phyloP scores from a whole-genome alignment of 2,888 invertebrate species.

The Drosophila limbata region DNA sequence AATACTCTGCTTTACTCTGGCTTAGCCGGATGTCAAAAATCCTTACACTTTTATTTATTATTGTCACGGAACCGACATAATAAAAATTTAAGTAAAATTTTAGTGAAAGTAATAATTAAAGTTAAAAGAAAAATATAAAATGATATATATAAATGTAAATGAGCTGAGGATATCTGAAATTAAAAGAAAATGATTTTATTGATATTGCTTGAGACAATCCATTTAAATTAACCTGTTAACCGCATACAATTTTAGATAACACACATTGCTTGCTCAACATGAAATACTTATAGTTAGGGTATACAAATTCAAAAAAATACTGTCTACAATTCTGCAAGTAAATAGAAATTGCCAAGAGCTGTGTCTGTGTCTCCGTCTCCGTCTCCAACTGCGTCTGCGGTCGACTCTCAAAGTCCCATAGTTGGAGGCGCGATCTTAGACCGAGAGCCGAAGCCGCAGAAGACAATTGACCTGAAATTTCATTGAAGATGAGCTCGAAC shows the following conservation, averaged over 20 bases:
- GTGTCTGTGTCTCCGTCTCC: slow-evolving; percentile 20
- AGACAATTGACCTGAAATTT: slow-evolving; percentile 81
- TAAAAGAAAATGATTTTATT: too few species aligned
- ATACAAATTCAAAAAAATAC: slow-evolving; percentile 20
- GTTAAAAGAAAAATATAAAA: too few species aligned
- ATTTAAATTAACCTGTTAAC: not conserved
- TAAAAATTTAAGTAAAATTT: too few species aligned
- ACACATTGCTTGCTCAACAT: not conserved
- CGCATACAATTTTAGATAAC: not conserved
- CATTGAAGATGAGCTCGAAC: slow-evolving; percentile 73
- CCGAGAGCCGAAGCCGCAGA: slow-evolving; percentile 61
- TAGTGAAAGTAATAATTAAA: too few species aligned
- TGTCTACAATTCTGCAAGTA: slow-evolving; percentile 54
- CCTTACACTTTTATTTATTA: too few species aligned
- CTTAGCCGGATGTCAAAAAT: too few species aligned
- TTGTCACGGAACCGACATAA: too few species aligned
- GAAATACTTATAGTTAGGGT: not conserved
- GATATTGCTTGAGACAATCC: too few species aligned
- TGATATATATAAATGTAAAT: too few species aligned
- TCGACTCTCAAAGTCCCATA: slow-evolving; percentile 20
- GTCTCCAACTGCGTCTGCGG: slow-evolving; percentile 16
- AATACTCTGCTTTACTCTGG: slow-evolving; percentile 20
- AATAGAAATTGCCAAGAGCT: slow-evolving; percentile 67
- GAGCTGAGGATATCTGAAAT: too few species aligned
- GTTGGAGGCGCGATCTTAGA: slow-evolving; percentile 40